Conservation (phyloP, 1,140 invertebrate genomes). For the Parapsyche elsis region DNA sequence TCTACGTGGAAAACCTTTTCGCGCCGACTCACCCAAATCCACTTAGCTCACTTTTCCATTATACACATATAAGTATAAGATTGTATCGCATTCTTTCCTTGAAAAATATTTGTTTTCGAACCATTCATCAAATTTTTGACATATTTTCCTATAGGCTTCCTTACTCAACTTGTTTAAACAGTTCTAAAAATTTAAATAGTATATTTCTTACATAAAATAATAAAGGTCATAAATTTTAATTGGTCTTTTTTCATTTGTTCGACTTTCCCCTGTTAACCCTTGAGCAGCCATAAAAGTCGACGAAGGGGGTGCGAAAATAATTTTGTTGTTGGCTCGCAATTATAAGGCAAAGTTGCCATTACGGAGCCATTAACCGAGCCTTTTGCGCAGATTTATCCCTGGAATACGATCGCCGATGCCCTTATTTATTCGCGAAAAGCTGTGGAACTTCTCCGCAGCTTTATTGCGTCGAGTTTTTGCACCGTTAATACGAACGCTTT, state of each 20-base stretch:
- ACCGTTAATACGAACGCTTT: conserved; percentile 13
- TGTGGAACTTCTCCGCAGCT: neutral
- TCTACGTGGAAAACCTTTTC: conserved; percentile 22
- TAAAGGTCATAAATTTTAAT: too few relatives aligned
- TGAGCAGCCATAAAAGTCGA: neutral
- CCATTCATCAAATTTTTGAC: conserved; percentile 13
- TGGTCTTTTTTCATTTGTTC: too few relatives aligned
- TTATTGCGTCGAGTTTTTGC: conserved; percentile 10
- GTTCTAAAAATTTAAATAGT: neutral
- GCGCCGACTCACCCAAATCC: conserved; percentile 35
- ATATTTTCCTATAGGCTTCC: neutral
- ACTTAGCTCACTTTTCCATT: conserved; percentile 14
- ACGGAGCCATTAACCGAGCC: conserved; percentile 19
- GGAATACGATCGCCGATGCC: conserved; percentile 16
- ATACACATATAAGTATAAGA: conserved; percentile 5
- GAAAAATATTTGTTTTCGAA: conserved; percentile 5
- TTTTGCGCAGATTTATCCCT: conserved; percentile 33
- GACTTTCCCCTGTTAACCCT: too few relatives aligned
- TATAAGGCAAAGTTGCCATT: conserved; percentile 15
- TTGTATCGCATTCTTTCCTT: neutral
- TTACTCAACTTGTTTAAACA: neutral
- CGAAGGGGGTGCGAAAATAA: neutral
- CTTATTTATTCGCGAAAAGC: conserved; percentile 41
- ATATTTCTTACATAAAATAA: too few relatives aligned
- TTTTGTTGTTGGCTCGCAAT: neutral